Percentiles rank a stretch among this genome's conserved stretches.
These are phyloP conservation scores for Oryctes rhinoceros DNA, from an alignment of 1,140 invertebrate genomes.

Conservation along the genomic window DNA sequence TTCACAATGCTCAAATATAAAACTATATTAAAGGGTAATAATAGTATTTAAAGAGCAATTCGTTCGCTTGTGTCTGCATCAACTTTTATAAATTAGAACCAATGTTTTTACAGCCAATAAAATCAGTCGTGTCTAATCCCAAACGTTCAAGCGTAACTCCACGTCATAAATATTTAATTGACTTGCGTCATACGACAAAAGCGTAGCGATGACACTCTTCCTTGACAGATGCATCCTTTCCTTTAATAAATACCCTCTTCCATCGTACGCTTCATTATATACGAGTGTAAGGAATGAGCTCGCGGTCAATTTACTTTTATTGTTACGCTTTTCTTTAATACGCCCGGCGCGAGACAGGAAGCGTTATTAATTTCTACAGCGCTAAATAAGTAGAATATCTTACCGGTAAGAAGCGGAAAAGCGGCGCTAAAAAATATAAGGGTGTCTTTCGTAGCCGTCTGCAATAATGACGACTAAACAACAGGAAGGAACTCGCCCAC, in stretches of 20 bases:
- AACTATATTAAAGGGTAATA: no score
- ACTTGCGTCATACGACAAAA: no score
- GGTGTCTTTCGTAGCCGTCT: background rate
- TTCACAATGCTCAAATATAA: no score
- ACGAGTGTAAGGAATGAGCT: constrained; percentile 22
- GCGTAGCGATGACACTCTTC: no score
- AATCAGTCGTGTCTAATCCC: no score
- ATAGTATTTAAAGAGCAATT: no score
- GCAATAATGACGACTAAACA: background rate
- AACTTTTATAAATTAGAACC: no score
- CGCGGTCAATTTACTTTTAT: constrained; percentile 34
- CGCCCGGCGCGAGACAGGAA: background rate
- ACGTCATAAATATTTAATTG: no score
- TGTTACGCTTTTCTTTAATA: background rate
- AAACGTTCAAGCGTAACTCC: no score
- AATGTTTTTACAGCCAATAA: no score
- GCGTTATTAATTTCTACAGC: constrained; percentile 19
- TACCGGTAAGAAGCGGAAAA: background rate
- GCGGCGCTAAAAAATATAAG: background rate
- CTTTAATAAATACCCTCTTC: background rate
- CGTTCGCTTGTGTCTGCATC: no score
- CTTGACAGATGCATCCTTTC: background rate
- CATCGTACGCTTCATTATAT: constrained; percentile 3
- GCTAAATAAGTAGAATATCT: background rate
- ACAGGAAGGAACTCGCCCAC: background rate